Conservation (phyloP, 2,888 invertebrate genomes). For the Drosophila mercatorum region DNA sequence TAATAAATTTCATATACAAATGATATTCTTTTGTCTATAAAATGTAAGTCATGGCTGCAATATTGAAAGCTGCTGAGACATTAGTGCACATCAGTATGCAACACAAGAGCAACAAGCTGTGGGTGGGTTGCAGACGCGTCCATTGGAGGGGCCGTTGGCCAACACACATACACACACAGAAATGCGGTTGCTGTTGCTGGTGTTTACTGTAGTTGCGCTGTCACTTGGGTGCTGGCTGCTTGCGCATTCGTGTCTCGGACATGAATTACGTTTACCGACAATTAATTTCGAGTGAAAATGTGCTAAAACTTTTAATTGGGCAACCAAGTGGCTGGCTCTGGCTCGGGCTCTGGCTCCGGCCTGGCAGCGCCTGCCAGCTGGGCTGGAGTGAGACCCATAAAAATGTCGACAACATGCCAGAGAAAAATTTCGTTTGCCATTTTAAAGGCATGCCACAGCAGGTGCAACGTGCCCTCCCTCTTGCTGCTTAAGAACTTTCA, state of each 20-base stretch:
- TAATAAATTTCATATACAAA: not conserved
- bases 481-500: slow-evolving; percentile 20
- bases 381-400: slow-evolving; percentile 50
- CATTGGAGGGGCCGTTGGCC: not conserved
- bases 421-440: slow-evolving; percentile 49
- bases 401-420: slow-evolving; percentile 75
- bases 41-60: not conserved
- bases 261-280: slow-evolving; percentile 79
- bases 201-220: slow-evolving; percentile 13
- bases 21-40: not conserved
- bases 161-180: slow-evolving; percentile 20
- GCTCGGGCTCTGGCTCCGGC: not conserved
- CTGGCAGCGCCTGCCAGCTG: not conserved
- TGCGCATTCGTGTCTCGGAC: slow-evolving; percentile 73
- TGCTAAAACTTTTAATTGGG: slow-evolving; percentile 78
- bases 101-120: slow-evolving; percentile 21
- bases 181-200: slow-evolving; percentile 24
- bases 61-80: slow-evolving; percentile 4
- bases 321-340: slow-evolving; percentile 66
- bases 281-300: slow-evolving; percentile 79
- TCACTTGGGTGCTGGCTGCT: slow-evolving; percentile 32
- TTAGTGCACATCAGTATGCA: slow-evolving; percentile 59
- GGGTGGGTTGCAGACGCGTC: not conserved
- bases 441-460: slow-evolving; percentile 47
- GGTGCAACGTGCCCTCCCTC: slow-evolving; percentile 30